phyloP scores from a whole-genome alignment of 2,888 invertebrate species.

The Linnaemya vulpina region DNA sequence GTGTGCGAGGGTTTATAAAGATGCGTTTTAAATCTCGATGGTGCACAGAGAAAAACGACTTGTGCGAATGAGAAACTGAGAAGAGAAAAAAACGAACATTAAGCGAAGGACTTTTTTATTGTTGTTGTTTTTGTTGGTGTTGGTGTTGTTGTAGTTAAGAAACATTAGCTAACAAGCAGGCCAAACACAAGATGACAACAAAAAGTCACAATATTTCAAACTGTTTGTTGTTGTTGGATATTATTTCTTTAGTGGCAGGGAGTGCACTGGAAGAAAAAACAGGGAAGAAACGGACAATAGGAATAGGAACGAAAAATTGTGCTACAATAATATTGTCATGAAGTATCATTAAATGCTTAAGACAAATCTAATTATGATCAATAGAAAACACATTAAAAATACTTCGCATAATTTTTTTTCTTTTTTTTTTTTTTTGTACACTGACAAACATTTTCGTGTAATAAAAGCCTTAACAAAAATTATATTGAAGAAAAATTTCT shows the following conservation, averaged over 20 bases:
- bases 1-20: conserved; percentile 35
- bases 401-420: too few relatives aligned
- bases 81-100: neutral
- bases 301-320: too few relatives aligned
- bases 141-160: conserved; percentile 27
- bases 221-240: conserved; percentile 19
- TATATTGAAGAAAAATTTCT: neutral
- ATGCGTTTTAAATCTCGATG: conserved; percentile 66
- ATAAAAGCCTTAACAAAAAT: too few relatives aligned
- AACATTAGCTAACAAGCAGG: conserved; percentile 63
- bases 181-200: conserved; percentile 63
- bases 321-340: too few relatives aligned
- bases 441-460: too few relatives aligned
- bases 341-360: too few relatives aligned
- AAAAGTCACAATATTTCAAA: conserved; percentile 62
- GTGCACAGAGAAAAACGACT: conserved; percentile 21
- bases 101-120: conserved; percentile 37
- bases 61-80: conserved; percentile 20
- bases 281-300: too few relatives aligned
- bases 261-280: neutral
- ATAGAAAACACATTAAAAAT: too few relatives aligned
- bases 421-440: too few relatives aligned
- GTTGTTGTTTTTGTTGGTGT: conserved; percentile 9
- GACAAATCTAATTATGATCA: too few relatives aligned
- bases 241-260: conserved; percentile 24